These are phyloP conservation scores for Galerucella nymphaeae DNA, from an alignment of 2,888 invertebrate species.

Conservation along the genomic window DNA sequence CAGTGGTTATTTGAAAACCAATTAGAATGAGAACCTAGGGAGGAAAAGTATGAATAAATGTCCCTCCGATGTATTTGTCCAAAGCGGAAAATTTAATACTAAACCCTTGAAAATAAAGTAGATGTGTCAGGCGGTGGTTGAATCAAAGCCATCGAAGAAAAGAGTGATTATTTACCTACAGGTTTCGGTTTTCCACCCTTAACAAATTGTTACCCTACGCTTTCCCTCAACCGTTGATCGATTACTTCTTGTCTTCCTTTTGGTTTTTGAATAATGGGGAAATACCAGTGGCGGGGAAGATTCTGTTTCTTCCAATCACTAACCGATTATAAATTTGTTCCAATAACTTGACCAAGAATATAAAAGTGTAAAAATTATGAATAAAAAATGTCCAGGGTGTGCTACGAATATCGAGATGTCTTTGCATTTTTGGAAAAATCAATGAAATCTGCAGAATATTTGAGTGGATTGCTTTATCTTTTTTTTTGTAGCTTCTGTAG, in stretches of 20 bases:
- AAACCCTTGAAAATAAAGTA: not conserved
- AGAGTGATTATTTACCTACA: slow-evolving; percentile 10
- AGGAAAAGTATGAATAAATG: not conserved
- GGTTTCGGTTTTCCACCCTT: not conserved
- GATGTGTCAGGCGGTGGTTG: not conserved
- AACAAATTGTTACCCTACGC: not conserved
- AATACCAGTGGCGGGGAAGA: not conserved
- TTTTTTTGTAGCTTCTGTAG: not conserved
- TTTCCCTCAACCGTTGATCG: not conserved
- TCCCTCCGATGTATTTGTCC: not conserved
- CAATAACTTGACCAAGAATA: too few relatives aligned
- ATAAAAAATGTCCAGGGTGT: too few relatives aligned
- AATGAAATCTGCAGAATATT: too few relatives aligned
- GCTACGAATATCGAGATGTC: too few relatives aligned
- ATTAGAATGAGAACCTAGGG: too few relatives aligned
- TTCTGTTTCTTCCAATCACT: not conserved
- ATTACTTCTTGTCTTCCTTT: not conserved
- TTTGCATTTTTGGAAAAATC: too few relatives aligned
- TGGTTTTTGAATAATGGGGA: not conserved
- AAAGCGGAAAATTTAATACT: not conserved
- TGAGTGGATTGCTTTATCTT: not conserved
- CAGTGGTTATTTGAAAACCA: too few relatives aligned
- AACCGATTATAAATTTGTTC: not conserved
- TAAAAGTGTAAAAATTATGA: too few relatives aligned
- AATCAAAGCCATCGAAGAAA: slow-evolving; percentile 7